phyloP scores from a whole-genome alignment of 2,113 vertebrate genomes.

The Crotophaga sulcirostris region DNA sequence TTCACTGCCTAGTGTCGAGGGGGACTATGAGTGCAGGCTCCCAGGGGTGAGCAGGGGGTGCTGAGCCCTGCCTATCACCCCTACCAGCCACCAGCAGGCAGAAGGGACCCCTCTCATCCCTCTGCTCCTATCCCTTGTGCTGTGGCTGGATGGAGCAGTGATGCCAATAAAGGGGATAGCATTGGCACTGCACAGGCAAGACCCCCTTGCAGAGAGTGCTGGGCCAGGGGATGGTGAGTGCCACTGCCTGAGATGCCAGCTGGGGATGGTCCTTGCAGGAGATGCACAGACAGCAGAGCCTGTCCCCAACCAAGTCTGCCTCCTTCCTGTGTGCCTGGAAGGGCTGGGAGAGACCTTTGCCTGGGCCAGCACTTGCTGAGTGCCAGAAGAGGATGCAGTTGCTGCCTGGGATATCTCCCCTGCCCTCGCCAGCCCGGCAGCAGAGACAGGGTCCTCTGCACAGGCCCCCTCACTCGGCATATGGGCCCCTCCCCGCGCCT shows the following conservation, averaged over 20 bases:
- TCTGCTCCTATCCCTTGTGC: background rate
- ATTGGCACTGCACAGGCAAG: background rate
- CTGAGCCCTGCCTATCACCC: background rate
- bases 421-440: background rate
- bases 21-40: background rate
- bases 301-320: background rate
- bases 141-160: background rate
- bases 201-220: background rate
- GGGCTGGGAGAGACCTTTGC: background rate
- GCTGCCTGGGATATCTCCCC: background rate
- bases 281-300: background rate
- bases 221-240: background rate
- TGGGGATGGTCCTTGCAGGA: background rate
- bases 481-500: background rate
- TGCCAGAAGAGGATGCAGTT: background rate
- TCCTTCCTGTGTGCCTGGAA: background rate
- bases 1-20: background rate
- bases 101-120: background rate
- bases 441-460: background rate
- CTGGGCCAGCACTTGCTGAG: background rate
- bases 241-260: background rate
- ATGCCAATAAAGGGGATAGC: constrained; percentile 56
- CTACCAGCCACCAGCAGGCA: background rate
- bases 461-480: background rate
- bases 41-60: background rate